Conservation (phyloP, 2,888 invertebrate species). For the Caenorhabditis angaria region DNA sequence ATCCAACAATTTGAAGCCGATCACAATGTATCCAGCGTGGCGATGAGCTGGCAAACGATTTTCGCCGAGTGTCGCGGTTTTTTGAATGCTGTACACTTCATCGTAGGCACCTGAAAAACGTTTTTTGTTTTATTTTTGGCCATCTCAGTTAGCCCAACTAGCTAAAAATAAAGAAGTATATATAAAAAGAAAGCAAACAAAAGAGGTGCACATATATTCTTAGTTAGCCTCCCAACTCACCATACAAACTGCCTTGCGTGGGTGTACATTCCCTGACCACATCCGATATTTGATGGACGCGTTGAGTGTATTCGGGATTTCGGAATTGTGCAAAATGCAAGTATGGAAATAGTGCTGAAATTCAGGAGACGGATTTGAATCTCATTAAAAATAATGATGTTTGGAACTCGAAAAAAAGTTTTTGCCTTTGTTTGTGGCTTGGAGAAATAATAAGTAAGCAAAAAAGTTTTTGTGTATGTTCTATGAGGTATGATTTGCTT, state of each 20-base stretch:
- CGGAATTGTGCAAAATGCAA: conserved; percentile 64
- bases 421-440: too few relatives aligned
- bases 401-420: background rate
- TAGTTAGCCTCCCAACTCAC: conserved; percentile 20
- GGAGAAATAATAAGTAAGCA: conserved; percentile 9
- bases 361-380: conserved; percentile 10
- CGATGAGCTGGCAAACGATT: conserved; percentile 55
- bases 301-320: conserved; percentile 44
- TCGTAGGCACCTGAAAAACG: conserved; percentile 66
- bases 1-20: conserved; percentile 66
- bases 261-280: conserved; percentile 50
- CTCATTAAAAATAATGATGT: conserved; percentile 5
- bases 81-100: conserved; percentile 65
- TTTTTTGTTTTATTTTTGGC: background rate
- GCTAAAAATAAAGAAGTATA: background rate
- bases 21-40: conserved; percentile 68
- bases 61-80: conserved; percentile 50
- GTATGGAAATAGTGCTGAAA: conserved; percentile 68
- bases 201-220: background rate
- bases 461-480: too few relatives aligned
- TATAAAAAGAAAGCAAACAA: conserved; percentile 1
- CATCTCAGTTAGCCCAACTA: background rate
- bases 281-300: conserved; percentile 50
- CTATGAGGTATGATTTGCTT: too few relatives aligned
- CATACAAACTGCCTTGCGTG: conserved; percentile 50